These are phyloP conservation scores for Harlomillsia oculata DNA, from an alignment of 1,140 invertebrate genomes.

Conservation along the genomic window DNA sequence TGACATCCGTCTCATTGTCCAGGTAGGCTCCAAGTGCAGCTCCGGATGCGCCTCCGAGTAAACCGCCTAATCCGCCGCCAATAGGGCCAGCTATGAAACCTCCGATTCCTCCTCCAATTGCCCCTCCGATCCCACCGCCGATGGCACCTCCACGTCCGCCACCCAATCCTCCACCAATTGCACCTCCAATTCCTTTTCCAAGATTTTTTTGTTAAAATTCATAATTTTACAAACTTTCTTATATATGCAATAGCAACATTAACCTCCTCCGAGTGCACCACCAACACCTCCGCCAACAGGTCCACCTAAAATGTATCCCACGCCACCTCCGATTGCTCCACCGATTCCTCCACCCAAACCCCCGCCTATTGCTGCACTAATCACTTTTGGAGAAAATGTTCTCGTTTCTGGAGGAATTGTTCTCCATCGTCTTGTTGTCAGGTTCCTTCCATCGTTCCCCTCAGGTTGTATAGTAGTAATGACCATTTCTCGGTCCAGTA, in stretches of 20 bases:
- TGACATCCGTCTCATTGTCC: no score
- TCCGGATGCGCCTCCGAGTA: not conserved
- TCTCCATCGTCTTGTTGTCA: no score
- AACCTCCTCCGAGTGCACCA: conserved; percentile 1
- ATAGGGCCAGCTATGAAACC: conserved; percentile 1
- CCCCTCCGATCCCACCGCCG: not conserved
- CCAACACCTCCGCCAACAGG: not conserved
- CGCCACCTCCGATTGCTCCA: conserved; percentile 6
- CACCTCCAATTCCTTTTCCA: not conserved
- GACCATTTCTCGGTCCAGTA: no score
- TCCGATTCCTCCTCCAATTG: conserved; percentile 7
- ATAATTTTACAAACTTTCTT: not conserved
- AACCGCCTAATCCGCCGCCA: conserved; percentile 4
- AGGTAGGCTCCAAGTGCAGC: not conserved
- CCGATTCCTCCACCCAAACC: conserved; percentile 4
- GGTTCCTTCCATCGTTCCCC: no score
- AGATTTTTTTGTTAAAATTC: not conserved
- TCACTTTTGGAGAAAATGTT: not conserved
- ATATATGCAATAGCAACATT: not conserved
- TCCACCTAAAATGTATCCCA: not conserved
- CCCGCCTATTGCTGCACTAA: not conserved
- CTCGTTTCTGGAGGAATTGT: no score
- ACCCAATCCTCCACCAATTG: not conserved
- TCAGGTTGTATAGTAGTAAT: no score
- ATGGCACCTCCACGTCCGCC: conserved; percentile 4